phyloP scores from a whole-genome alignment of 2,888 invertebrate species.

The Orthosia gracilis region DNA sequence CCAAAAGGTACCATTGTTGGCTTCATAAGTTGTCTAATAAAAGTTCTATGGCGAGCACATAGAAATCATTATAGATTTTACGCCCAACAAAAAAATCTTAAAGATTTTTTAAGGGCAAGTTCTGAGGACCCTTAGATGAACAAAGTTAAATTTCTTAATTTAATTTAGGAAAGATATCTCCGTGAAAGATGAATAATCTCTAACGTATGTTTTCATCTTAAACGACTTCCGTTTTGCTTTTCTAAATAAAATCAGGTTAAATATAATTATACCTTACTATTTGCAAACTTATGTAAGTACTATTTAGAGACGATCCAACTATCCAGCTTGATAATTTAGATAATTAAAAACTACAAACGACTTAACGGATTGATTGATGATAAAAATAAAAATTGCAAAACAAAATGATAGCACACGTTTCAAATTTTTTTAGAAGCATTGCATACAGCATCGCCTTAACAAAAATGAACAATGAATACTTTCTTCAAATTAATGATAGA shows the following conservation, averaged over 20 bases:
- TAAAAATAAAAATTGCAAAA: conserved; percentile 19
- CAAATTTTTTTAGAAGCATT: background rate
- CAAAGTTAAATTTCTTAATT: background rate
- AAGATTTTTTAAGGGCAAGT: conserved; percentile 60
- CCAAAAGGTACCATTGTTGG: conserved; percentile 46
- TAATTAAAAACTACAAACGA: background rate
- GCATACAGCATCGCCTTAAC: conserved; percentile 62
- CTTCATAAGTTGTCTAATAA: conserved; percentile 46
- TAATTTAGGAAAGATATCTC: too few relatives aligned
- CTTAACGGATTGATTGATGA: conserved; percentile 18
- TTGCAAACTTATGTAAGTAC: background rate
- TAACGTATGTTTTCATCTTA: background rate
- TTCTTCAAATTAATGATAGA: conserved; percentile 84
- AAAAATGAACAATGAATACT: conserved; percentile 78
- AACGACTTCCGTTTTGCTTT: background rate
- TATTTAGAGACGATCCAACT: background rate
- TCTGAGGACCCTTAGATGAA: fast-evolving
- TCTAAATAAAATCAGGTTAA: background rate
- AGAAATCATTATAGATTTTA: conserved; percentile 74
- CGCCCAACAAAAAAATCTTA: conserved; percentile 66
- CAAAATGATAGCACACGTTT: background rate
- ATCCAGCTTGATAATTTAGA: background rate
- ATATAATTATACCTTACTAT: too few relatives aligned
- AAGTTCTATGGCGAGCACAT: conserved; percentile 53
- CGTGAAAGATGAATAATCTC: background rate